Evolutionary conservation across 2,888 invertebrate species (phyloP), one percentile per base, ranked within the genome.

Genomic region (Drosophila merina): DNA sequence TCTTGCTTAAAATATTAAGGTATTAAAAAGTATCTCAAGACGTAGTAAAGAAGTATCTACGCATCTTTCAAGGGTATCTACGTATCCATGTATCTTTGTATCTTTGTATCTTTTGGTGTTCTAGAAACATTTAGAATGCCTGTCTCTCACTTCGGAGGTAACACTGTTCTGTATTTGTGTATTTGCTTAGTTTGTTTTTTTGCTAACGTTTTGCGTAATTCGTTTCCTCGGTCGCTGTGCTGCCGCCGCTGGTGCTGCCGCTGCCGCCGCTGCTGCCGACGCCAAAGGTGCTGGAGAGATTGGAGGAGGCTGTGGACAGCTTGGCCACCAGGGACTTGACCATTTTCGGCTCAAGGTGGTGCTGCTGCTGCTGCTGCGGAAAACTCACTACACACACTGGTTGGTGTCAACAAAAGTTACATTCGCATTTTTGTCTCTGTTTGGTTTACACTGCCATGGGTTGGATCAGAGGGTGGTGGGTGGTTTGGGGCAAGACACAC

Each of bases 261-360:
- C 66, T 51, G 55, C 72, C 56, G 51, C 75, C 71, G 68, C 77
- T 57, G 57, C 66, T 51, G 62, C 87, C 81, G 51, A 75, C 68
- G 64, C 76, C 82, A 52, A 90, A 84, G 14, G 90, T 90, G 59
- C 90, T 86, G 57, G 90, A 88, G n/a, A 88, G 71, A 85, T 88
- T 89, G 28, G 88, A 89, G 50, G 90, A 89, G 45, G 91, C 90
- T 51, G 91, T 83, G 26, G 89, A 90, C 63, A 91, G 76, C 76
- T 91, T 91, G 59, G 91, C 90, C 45, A 90, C 91, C 64, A 91
- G 79, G 57, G 88, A 91, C 69, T 91, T 91, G 75, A 91, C 91
- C 91, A 91, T 91, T 54, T 75, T 83, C 26, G 10, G 55, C 28
- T 26, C 40, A 8, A 8, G 28, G 25, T 20, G 12, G 20, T 20